phyloP scores from a whole-genome alignment of 53 echinoderm and acorn worm genomes.

The Antedon mediterranea region DNA sequence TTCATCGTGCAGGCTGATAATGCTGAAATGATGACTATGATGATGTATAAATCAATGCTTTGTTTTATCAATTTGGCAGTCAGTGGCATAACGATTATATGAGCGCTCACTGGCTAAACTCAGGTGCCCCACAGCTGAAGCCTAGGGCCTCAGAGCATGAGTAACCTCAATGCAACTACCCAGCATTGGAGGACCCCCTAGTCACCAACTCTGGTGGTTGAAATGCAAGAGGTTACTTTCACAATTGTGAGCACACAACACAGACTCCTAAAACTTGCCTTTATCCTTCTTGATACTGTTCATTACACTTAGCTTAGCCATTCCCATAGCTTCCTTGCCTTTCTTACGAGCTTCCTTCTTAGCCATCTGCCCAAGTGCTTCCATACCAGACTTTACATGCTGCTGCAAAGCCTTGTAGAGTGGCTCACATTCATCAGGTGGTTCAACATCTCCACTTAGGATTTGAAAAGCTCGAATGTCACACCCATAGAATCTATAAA shows the following conservation, averaged over 20 bases:
- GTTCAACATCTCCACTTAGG: background rate
- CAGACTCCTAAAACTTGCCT: no score
- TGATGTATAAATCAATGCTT: no score
- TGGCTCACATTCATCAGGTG: background rate
- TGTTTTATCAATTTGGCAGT: no score
- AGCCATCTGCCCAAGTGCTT: slow-evolving; percentile 3
- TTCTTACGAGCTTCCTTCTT: slow-evolving; percentile 2
- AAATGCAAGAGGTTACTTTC: background rate
- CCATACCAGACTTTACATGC: background rate
- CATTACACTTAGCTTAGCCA: background rate
- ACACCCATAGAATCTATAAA: background rate
- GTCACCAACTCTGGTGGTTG: no score
- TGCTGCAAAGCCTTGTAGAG: background rate
- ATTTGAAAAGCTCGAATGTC: background rate
- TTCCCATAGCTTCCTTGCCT: background rate
- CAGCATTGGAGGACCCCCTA: no score
- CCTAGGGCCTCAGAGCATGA: no score
- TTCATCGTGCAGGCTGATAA: no score
- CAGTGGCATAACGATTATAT: no score
- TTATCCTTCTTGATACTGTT: background rate
- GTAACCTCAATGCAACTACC: no score
- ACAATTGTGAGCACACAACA: background rate
- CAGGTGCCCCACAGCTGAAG: no score
- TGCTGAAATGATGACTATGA: no score
- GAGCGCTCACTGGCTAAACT: no score